These are phyloP conservation scores for Philhelius pedissequus DNA, from an alignment of 2,888 invertebrate genomes.

Conservation along the genomic window DNA sequence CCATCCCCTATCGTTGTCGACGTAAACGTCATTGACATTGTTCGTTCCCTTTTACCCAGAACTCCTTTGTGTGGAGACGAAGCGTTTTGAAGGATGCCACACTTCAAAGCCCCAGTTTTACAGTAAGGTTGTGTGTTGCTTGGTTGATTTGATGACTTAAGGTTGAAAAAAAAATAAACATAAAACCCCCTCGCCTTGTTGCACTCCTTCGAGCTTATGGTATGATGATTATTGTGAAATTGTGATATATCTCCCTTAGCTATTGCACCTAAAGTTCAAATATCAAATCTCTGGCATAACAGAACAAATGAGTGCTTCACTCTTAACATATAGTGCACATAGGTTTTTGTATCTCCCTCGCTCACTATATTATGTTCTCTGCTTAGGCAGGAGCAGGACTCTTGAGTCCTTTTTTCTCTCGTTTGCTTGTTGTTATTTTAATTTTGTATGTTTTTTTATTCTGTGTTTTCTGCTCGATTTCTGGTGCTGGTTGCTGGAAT, in stretches of 20 bases:
- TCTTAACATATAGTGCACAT: constrained; percentile 54
- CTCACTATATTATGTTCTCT: neutral
- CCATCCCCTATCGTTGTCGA: constrained; percentile 39
- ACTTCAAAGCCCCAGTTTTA: neutral
- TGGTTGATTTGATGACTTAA: neutral
- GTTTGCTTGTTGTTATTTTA: neutral
- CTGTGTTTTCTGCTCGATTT: constrained; percentile 20
- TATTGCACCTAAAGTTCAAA: constrained; percentile 64
- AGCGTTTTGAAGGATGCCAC: neutral
- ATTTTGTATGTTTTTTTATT: neutral
- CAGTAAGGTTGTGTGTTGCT: neutral
- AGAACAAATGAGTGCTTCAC: constrained; percentile 63
- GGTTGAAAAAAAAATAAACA: neutral
- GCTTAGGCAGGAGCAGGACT: neutral
- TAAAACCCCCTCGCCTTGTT: neutral
- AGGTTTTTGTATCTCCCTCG: constrained; percentile 20
- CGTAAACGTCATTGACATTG: constrained; percentile 55
- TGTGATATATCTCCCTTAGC: constrained; percentile 53
- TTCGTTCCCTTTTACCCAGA: constrained; percentile 24
- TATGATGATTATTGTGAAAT: constrained; percentile 50
- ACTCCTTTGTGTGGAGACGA: neutral
- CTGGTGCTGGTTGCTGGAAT: constrained; percentile 26
- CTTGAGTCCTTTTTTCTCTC: neutral
- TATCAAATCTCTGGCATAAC: constrained; percentile 66
- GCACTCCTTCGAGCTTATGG: constrained; percentile 32